Conservation (phyloP, 2,113 vertebrate species). For the Carassius gibelio region DNA sequence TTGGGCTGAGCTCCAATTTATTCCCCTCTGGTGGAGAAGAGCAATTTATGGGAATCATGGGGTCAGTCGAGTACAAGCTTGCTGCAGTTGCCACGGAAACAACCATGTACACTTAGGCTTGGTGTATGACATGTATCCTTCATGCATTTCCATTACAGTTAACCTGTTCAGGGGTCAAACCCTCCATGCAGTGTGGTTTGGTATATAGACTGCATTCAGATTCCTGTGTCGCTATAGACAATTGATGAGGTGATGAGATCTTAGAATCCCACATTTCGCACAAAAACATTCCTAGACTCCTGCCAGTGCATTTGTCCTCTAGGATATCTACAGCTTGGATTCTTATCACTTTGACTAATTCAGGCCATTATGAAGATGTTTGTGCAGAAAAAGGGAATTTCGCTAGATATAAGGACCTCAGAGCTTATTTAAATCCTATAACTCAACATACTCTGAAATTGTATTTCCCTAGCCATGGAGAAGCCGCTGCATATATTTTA, state of each 20-base stretch:
- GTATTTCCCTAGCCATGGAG: neutral
- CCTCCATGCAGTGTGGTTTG: neutral
- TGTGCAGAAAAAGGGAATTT: neutral
- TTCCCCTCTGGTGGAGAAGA: neutral
- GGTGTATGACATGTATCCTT: slow-evolving; percentile 6
- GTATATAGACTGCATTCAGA: slow-evolving; percentile 2
- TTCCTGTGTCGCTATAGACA: neutral
- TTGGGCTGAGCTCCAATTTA: neutral
- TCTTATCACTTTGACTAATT: slow-evolving; percentile 15
- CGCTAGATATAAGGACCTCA: neutral
- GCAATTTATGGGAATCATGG: slow-evolving; percentile 11
- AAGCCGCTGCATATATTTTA: neutral
- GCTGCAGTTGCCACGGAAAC: slow-evolving; percentile 41
- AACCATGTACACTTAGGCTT: neutral
- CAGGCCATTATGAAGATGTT: neutral
- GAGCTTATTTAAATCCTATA: slow-evolving; percentile 21
- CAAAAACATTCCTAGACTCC: neutral
- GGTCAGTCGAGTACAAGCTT: slow-evolving; percentile 6
- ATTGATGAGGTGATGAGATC: neutral
- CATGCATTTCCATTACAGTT: neutral
- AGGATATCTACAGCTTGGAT: neutral
- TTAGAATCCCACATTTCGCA: neutral
- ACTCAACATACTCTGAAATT: no score
- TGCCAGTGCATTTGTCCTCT: neutral
- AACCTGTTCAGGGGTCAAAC: neutral